Conservation (phyloP, 2,888 invertebrate species). For the Thereva nobilitata region DNA sequence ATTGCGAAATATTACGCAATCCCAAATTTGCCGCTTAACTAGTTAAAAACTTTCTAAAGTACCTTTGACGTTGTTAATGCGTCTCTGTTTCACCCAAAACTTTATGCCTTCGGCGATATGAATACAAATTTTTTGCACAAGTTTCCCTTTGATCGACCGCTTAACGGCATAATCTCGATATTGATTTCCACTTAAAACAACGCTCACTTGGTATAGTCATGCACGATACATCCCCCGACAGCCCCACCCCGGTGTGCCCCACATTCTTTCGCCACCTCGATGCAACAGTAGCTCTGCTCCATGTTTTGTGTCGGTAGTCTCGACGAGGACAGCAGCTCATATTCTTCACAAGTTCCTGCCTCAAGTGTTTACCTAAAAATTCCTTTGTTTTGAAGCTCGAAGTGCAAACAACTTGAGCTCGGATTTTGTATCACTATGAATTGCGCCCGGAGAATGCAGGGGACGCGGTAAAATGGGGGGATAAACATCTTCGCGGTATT, state of each 20-base stretch:
- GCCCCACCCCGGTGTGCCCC: background rate
- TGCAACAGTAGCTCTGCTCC: conserved; percentile 3
- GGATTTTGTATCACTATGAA: conserved; percentile 26
- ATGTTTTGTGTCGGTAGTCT: background rate
- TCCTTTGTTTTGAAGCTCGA: conserved; percentile 30
- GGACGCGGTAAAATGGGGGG: background rate
- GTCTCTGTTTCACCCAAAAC: too few relatives aligned
- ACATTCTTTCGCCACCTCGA: background rate
- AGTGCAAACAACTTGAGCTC: conserved; percentile 20
- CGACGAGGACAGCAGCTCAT: conserved; percentile 6
- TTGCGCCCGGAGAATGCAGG: background rate
- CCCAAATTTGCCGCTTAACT: too few relatives aligned
- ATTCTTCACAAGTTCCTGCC: conserved; percentile 17
- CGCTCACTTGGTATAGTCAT: background rate
- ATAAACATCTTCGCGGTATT: background rate
- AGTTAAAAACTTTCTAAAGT: too few relatives aligned
- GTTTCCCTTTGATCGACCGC: too few relatives aligned
- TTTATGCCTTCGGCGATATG: too few relatives aligned
- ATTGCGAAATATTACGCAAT: too few relatives aligned
- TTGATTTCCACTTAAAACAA: conserved; percentile 24
- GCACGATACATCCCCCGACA: background rate
- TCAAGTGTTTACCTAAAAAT: conserved; percentile 33
- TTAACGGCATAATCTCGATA: background rate
- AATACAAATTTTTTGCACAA: too few relatives aligned
- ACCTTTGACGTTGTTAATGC: too few relatives aligned